Percentiles rank a stretch among this genome's conserved stretches.
phyloP scores from a whole-genome alignment of 2,797 vertebrate genomes.

The Sebastolobus alascanus region DNA sequence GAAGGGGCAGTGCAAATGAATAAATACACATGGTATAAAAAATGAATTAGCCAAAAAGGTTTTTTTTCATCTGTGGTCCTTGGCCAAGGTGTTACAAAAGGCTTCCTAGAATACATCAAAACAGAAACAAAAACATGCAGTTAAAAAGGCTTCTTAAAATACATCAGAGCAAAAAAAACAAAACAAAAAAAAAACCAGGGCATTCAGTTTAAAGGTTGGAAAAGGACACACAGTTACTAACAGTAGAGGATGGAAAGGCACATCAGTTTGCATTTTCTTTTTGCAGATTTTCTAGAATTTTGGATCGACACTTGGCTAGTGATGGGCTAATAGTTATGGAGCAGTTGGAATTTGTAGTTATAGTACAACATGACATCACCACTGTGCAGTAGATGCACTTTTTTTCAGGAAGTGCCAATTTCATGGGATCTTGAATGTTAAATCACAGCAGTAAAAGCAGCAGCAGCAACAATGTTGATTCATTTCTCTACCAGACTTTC shows the following conservation, averaged over 20 bases:
- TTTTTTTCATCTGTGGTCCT: not conserved
- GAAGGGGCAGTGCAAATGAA: not conserved
- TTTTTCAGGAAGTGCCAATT: not conserved
- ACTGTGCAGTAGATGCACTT: not conserved
- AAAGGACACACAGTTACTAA: no score
- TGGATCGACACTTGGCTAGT: not conserved
- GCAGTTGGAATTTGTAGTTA: not conserved
- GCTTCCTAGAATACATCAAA: not conserved
- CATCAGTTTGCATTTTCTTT: not conserved
- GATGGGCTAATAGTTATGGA: not conserved
- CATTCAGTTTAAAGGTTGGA: no score
- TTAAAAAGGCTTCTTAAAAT: not conserved
- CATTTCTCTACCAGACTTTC: not conserved
- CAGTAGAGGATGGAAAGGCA: not conserved
- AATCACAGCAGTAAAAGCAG: not conserved
- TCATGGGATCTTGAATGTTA: not conserved
- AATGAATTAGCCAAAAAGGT: not conserved
- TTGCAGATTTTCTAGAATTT: not conserved
- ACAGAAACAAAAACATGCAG: not conserved
- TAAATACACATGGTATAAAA: not conserved
- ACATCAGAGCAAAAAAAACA: no score
- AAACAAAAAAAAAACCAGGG: no score
- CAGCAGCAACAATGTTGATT: not conserved
- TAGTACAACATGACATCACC: not conserved
- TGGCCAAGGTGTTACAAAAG: not conserved